Evolutionary conservation across 1,140 invertebrate genomes (phyloP).

Genomic region (Bathynomus jamesi): DNA sequence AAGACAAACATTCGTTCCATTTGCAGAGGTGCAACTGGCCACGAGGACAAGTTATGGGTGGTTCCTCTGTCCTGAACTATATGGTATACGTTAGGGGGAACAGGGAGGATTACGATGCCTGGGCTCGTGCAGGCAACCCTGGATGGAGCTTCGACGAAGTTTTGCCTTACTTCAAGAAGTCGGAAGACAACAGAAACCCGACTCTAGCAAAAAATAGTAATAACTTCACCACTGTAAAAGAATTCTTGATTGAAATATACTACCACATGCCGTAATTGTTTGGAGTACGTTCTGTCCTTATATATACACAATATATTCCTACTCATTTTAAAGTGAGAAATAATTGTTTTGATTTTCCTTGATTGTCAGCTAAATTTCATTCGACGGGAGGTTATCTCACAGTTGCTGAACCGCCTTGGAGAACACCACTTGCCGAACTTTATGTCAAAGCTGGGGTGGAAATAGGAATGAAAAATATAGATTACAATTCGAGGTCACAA

Average conservation of each 20-base stretch:
- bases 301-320: neutral
- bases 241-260: too few relatives aligned
- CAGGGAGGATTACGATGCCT: slow-evolving; percentile 82
- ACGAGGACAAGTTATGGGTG: slow-evolving; percentile 42
- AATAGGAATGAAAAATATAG: neutral
- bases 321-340: neutral
- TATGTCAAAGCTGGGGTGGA: neutral
- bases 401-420: slow-evolving; percentile 64
- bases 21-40: slow-evolving; percentile 2
- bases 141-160: slow-evolving; percentile 85
- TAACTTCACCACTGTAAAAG: neutral
- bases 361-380: slow-evolving; percentile 44
- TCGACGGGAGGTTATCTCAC: slow-evolving; percentile 69
- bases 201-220: neutral
- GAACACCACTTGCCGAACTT: neutral
- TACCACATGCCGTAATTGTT: too few relatives aligned
- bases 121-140: slow-evolving; percentile 80
- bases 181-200: slow-evolving; percentile 27
- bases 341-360: neutral
- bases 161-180: slow-evolving; percentile 73
- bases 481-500: neutral
- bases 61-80: slow-evolving; percentile 81
- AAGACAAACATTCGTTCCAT: too few relatives aligned
- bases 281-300: neutral
- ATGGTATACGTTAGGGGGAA: slow-evolving; percentile 95